Evolutionary conservation across 2,113 vertebrate species (phyloP).

Genomic region (Phaethon lepturus): DNA sequence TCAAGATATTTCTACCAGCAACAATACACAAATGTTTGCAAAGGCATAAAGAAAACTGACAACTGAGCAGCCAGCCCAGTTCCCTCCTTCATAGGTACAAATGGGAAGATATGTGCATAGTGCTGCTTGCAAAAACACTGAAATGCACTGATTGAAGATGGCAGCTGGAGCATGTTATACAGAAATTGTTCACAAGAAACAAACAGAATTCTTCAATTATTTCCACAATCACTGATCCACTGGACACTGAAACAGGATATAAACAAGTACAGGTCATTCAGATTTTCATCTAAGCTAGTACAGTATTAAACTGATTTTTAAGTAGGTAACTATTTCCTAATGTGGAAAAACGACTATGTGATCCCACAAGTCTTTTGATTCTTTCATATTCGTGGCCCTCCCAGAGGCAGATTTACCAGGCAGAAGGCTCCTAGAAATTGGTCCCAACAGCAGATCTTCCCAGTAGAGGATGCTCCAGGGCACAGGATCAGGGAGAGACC

Average conservation of each 20-base stretch:
- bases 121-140: not conserved
- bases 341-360: not conserved
- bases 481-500: not conserved
- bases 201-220: not conserved
- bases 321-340: not conserved
- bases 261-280: not conserved
- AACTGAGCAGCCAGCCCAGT: accelerated
- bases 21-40: not conserved
- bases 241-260: not conserved
- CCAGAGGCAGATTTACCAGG: not conserved
- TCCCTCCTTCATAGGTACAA: not conserved
- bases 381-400: not conserved
- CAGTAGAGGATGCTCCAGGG: not conserved
- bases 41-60: not conserved
- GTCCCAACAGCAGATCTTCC: not conserved
- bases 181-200: not conserved
- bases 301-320: not conserved
- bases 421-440: not conserved
- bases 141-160: accelerated
- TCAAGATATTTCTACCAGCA: not conserved
- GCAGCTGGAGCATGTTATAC: not conserved
- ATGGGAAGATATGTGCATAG: not conserved
- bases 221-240: not conserved
- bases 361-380: not conserved
- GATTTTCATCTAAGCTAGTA: not conserved